phyloP scores from a whole-genome alignment of 2,888 invertebrate genomes.

The Pammene aurita region DNA sequence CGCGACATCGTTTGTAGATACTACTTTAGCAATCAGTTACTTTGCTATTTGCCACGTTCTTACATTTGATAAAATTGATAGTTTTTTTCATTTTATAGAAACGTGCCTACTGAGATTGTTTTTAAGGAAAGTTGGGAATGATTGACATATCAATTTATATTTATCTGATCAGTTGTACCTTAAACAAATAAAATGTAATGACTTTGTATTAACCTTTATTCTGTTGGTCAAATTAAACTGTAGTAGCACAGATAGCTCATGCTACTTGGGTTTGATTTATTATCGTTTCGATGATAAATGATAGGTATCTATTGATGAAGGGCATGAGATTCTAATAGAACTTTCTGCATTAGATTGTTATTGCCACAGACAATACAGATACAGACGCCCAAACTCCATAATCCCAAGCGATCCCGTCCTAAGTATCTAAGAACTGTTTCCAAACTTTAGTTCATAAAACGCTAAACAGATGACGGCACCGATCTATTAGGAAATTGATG shows the following conservation, averaged over 20 bases:
- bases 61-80: not conserved
- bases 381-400: no score
- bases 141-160: conserved; percentile 29
- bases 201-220: conserved; percentile 1
- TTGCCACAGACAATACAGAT: no score
- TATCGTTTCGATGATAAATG: not conserved
- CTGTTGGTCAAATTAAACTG: not conserved
- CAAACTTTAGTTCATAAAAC: no score
- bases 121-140: conserved; percentile 10
- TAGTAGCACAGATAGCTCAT: not conserved
- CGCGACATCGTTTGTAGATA: not conserved
- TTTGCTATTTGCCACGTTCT: not conserved
- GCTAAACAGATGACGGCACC: no score
- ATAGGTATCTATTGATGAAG: no score
- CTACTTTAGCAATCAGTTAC: not conserved
- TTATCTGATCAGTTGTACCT: not conserved
- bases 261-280: conserved; percentile 7
- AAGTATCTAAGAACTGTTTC: no score
- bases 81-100: conserved; percentile 12
- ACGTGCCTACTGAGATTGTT: not conserved
- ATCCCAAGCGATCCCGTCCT: no score
- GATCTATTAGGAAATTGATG: no score
- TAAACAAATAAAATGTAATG: not conserved
- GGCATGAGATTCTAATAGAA: not conserved
- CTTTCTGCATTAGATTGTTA: not conserved